Evolutionary conservation across 2,113 vertebrate genomes (phyloP).

Genomic region (Hymenochirus boettgeri): DNA sequence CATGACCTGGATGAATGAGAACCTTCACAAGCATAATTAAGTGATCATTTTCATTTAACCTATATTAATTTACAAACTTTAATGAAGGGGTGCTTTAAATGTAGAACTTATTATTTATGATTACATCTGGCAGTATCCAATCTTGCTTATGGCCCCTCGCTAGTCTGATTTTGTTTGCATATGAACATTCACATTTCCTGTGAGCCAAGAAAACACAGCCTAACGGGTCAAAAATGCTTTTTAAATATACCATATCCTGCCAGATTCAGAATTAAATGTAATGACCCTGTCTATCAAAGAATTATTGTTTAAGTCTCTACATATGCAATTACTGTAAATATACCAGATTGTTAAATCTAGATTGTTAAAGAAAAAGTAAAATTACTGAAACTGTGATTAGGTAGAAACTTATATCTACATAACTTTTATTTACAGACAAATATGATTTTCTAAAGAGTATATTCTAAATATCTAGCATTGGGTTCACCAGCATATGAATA

Average conservation of each 20-base stretch:
- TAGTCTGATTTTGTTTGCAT: constrained; percentile 27
- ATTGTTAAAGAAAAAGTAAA: constrained; percentile 9
- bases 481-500: constrained; percentile 11
- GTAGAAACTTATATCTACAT: constrained; percentile 5
- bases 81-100: no score
- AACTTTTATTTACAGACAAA: constrained; percentile 33
- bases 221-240: constrained; percentile 31
- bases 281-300: constrained; percentile 12
- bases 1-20: no score
- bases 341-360: constrained; percentile 3
- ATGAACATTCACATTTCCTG: constrained; percentile 19
- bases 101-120: background rate
- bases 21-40: no score
- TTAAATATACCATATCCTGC: constrained; percentile 36
- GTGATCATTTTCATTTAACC: no score
- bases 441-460: constrained; percentile 23
- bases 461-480: constrained; percentile 28
- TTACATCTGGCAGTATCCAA: background rate
- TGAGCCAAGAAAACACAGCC: constrained; percentile 24
- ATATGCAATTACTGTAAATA: constrained; percentile 5
- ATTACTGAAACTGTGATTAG: constrained; percentile 10
- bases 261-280: constrained; percentile 6
- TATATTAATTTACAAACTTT: no score
- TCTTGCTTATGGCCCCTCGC: background rate
- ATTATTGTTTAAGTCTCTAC: constrained; percentile 21